These are phyloP conservation scores for human (Homo sapiens) DNA, from an alignment of 2,113 vertebrate genomes.

Conservation along the genomic window DNA sequence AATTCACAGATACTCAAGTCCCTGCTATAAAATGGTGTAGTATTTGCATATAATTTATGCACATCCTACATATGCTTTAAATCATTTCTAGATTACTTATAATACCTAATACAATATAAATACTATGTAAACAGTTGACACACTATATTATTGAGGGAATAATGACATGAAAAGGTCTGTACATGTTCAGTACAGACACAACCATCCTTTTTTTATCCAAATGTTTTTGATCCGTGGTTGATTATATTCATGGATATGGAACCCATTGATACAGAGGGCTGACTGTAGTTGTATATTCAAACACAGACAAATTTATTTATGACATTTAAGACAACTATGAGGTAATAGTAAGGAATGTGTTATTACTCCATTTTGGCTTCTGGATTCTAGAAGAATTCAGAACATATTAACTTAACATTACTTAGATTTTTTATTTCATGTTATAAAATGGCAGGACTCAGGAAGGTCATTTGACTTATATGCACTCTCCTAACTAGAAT, in stretches of 20 bases:
- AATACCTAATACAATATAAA: not conserved
- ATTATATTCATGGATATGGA: not conserved
- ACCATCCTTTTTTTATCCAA: not conserved
- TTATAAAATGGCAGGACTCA: not conserved
- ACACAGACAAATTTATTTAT: not conserved
- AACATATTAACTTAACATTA: not conserved
- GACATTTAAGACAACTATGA: not conserved
- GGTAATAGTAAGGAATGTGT: not conserved
- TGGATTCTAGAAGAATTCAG: not conserved
- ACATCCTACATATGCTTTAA: not conserved
- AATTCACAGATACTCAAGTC: not conserved
- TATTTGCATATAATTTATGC: not conserved
- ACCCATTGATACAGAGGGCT: not conserved
- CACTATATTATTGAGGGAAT: not conserved
- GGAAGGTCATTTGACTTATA: not conserved
- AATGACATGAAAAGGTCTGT: not conserved
- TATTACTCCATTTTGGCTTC: not conserved
- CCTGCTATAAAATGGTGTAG: not conserved
- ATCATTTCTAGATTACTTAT: not conserved
- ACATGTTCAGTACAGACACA: not conserved
- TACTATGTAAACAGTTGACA: not conserved
- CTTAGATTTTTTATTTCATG: not conserved
- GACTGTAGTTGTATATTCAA: not conserved
- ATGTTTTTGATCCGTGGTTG: not conserved
- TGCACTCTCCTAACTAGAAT: not conserved